Percentiles rank a stretch among this genome's conserved stretches.
These are phyloP conservation scores for Dicycla oo DNA, from an alignment of 2,888 invertebrate species.

Conservation along the genomic window DNA sequence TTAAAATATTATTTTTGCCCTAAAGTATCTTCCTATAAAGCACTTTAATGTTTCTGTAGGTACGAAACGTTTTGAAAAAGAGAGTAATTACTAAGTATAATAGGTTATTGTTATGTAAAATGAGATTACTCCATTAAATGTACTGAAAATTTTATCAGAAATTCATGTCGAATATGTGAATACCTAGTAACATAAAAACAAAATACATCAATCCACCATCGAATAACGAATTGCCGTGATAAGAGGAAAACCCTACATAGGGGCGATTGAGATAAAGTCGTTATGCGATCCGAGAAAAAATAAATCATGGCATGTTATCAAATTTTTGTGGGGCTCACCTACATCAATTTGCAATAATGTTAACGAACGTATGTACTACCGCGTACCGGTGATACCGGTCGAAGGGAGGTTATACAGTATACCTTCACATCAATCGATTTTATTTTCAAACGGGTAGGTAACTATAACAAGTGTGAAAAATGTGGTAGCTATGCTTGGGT, in stretches of 20 bases:
- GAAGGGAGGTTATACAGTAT: background rate
- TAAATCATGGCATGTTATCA: background rate
- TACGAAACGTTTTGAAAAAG: background rate
- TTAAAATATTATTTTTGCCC: too few relatives aligned
- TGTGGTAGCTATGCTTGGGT: background rate
- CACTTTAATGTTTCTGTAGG: background rate
- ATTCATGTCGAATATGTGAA: background rate
- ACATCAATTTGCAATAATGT: conserved; percentile 23
- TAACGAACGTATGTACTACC: conserved; percentile 14
- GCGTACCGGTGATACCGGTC: background rate
- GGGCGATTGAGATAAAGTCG: conserved; percentile 4
- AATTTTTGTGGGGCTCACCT: background rate
- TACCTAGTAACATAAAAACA: background rate
- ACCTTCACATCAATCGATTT: conserved; percentile 3
- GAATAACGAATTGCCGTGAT: background rate
- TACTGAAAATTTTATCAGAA: background rate
- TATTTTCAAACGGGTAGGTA: background rate
- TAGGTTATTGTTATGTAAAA: background rate
- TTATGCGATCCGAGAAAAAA: conserved; percentile 5
- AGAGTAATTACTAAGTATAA: background rate
- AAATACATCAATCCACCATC: background rate
- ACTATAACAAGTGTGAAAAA: conserved; percentile 1
- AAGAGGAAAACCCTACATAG: background rate
- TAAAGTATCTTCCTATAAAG: too few relatives aligned
- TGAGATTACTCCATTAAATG: background rate